phyloP scores from a whole-genome alignment of 2,113 vertebrate species.

The Thamnophis sirtalis region DNA sequence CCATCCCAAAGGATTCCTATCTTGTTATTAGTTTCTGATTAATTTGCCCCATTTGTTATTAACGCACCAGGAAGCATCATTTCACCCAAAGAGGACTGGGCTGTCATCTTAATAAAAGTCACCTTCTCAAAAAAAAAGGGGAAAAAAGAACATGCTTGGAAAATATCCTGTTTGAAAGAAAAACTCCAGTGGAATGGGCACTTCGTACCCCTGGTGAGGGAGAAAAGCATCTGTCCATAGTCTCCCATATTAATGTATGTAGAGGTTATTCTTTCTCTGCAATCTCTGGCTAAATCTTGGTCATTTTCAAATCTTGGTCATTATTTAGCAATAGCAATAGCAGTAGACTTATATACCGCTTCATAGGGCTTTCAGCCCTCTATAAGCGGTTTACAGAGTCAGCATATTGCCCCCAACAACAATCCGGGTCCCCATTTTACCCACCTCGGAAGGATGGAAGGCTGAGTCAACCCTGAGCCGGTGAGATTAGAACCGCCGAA shows the following conservation, averaged over 20 bases:
- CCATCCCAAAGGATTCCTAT: conserved; percentile 14
- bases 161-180: conserved; percentile 17
- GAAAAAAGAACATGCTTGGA: background rate
- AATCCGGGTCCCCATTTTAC: too few relatives aligned
- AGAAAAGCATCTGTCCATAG: background rate
- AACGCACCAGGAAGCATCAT: background rate
- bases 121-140: background rate
- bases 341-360: too few relatives aligned
- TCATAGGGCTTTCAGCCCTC: too few relatives aligned
- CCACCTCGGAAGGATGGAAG: too few relatives aligned
- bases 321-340: too few relatives aligned
- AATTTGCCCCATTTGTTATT: conserved; percentile 19
- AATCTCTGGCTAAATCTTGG: background rate
- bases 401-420: too few relatives aligned
- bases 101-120: background rate
- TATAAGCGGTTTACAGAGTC: too few relatives aligned
- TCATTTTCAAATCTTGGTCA: background rate
- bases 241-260: background rate
- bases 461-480: too few relatives aligned
- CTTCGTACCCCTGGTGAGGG: background rate
- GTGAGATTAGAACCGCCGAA: too few relatives aligned
- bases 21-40: conserved; percentile 10
- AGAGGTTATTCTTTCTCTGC: too few relatives aligned
- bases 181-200: background rate
- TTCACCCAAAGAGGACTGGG: background rate